Conservation (phyloP, 2,797 vertebrate genomes). For the Pteronotus mesoamericanus region DNA sequence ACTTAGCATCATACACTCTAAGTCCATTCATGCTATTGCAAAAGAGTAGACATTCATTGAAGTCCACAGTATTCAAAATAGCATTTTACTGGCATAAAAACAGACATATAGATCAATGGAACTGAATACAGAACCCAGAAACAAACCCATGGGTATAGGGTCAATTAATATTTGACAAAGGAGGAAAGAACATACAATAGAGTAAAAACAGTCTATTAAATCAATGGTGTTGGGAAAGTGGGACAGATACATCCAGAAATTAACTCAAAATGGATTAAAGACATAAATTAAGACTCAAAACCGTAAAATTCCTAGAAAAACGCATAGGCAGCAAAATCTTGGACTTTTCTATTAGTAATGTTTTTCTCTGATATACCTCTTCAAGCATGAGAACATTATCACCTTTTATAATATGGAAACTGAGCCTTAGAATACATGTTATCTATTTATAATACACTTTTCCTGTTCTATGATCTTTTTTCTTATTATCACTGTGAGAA, state of each 20-base stretch:
- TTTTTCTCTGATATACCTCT: not conserved
- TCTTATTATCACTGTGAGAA: not conserved
- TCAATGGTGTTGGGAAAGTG: not conserved
- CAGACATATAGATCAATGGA: not conserved
- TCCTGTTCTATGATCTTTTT: not conserved
- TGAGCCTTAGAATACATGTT: not conserved
- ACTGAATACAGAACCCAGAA: not conserved
- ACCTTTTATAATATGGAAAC: not conserved
- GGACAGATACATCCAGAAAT: not conserved
- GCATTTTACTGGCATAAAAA: not conserved
- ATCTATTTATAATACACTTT: not conserved
- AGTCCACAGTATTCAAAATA: not conserved
- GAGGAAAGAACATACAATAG: not conserved
- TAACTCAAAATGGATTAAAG: not conserved
- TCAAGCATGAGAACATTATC: not conserved
- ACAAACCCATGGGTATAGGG: not conserved
- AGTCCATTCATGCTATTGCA: not conserved
- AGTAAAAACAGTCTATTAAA: not conserved
- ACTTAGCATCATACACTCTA: not conserved
- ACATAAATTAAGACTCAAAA: not conserved
- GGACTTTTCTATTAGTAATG: not conserved
- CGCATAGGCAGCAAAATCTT: not conserved
- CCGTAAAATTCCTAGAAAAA: not conserved
- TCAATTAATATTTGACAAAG: not conserved
- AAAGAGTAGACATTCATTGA: not conserved